A percentile compares a stretch with the other conserved stretches of the same genome.
Evolutionary conservation across 2,113 vertebrate species (phyloP).

Genomic region (Poicephalus gulielmi): DNA sequence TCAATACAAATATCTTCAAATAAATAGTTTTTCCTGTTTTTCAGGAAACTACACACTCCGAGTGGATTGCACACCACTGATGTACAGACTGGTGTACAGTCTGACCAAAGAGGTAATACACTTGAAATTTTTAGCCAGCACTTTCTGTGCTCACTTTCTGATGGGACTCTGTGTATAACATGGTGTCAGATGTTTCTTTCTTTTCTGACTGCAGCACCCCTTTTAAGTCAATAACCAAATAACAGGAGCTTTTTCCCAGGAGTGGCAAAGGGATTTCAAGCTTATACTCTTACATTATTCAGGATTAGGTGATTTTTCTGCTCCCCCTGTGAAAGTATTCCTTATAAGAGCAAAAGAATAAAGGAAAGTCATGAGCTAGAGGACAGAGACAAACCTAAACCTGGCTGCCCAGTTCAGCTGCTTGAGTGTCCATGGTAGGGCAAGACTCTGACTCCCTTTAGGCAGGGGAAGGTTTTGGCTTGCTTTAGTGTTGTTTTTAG

Average conservation of each 20-base stretch:
- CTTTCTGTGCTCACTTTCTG: background rate
- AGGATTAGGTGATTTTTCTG: background rate
- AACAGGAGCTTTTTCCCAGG: background rate
- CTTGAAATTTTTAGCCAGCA: background rate
- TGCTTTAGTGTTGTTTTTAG: background rate
- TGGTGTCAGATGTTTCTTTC: background rate
- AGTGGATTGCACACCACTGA: constrained; percentile 91
- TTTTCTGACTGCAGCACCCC: background rate
- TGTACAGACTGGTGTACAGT: constrained; percentile 87
- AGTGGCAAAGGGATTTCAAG: background rate
- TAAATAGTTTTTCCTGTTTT: constrained; percentile 8
- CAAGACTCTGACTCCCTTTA: background rate
- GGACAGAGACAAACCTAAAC: background rate
- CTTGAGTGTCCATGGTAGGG: background rate
- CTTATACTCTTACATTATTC: background rate
- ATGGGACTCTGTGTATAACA: background rate
- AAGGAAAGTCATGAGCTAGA: background rate
- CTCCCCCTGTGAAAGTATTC: background rate
- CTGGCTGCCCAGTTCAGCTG: background rate
- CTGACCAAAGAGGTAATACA: constrained; percentile 88
- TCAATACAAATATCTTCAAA: background rate
- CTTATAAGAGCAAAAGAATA: background rate
- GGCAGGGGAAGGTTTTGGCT: background rate
- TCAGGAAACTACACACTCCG: constrained; percentile 94
- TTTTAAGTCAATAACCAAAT: background rate